Evolutionary conservation across 2,113 vertebrate species (phyloP).

Genomic region (Peromyscus polionotus): DNA sequence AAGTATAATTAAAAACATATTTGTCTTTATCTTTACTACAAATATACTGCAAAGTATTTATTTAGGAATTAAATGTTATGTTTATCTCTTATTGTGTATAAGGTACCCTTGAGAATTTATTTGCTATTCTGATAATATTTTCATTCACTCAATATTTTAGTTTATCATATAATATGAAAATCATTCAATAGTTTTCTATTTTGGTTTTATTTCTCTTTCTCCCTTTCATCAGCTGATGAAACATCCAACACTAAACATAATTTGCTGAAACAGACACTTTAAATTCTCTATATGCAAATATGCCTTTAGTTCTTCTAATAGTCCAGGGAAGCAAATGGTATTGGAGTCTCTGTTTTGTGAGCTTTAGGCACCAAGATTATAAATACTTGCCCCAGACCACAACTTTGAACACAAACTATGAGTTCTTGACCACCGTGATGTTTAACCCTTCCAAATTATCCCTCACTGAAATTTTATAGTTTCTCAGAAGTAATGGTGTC

Average conservation of each 20-base stretch:
- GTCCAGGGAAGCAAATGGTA: too few relatives aligned
- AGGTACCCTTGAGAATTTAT: neutral
- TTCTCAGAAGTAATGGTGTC: neutral
- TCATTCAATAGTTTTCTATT: neutral
- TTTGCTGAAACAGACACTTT: neutral
- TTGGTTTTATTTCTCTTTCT: neutral
- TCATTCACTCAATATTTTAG: neutral
- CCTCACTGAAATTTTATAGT: neutral
- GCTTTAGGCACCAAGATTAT: neutral
- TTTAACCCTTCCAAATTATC: neutral
- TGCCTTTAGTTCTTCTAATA: neutral
- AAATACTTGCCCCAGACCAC: neutral
- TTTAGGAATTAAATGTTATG: neutral
- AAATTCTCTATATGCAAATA: neutral
- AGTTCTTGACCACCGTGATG: neutral
- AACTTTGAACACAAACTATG: neutral
- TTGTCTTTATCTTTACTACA: neutral
- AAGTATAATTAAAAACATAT: neutral
- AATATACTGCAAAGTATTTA: neutral
- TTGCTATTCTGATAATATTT: neutral
- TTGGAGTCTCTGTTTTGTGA: neutral
- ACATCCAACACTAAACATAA: neutral
- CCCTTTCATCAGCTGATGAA: neutral
- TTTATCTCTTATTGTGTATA: neutral
- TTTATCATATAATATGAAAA: neutral